phyloP scores from a whole-genome alignment of 2,797 vertebrate genomes.

The Poeciliopsis paucimaculata region DNA sequence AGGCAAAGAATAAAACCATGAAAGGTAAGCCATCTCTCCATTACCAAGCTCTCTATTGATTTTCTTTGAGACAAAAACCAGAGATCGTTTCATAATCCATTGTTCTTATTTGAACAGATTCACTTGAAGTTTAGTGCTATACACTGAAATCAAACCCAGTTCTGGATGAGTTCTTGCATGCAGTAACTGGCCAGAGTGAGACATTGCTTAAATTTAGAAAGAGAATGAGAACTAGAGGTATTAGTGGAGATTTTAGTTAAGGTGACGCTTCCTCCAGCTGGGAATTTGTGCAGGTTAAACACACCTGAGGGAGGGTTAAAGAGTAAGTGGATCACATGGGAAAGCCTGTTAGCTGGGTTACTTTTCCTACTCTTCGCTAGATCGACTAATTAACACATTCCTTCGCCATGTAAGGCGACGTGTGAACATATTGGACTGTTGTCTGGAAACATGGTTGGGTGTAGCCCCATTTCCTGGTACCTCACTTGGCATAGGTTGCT shows the following conservation, averaged over 20 bases:
- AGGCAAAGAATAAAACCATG: neutral
- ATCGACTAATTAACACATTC: slow-evolving; percentile 65
- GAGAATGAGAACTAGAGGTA: neutral
- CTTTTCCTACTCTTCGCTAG: neutral
- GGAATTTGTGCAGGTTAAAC: slow-evolving; percentile 9
- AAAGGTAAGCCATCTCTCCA: neutral
- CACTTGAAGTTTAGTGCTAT: neutral
- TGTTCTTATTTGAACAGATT: neutral
- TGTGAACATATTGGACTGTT: slow-evolving; percentile 6
- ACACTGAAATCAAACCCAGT: neutral
- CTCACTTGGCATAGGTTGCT: slow-evolving; percentile 39
- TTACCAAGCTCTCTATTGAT: neutral
- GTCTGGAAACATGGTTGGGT: slow-evolving; percentile 31
- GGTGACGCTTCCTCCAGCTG: slow-evolving; percentile 11
- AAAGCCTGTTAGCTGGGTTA: neutral
- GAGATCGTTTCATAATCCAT: neutral
- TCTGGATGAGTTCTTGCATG: neutral
- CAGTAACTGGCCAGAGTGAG: neutral
- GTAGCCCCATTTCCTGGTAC: slow-evolving; percentile 40
- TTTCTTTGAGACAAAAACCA: neutral
- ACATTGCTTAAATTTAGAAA: neutral
- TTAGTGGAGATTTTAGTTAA: slow-evolving; percentile 7
- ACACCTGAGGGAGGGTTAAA: slow-evolving; percentile 19
- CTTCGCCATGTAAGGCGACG: slow-evolving; percentile 7
- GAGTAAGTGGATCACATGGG: neutral